Evolutionary conservation across 2,797 vertebrate species (phyloP).

Genomic region (Enteromius treurensis): DNA sequence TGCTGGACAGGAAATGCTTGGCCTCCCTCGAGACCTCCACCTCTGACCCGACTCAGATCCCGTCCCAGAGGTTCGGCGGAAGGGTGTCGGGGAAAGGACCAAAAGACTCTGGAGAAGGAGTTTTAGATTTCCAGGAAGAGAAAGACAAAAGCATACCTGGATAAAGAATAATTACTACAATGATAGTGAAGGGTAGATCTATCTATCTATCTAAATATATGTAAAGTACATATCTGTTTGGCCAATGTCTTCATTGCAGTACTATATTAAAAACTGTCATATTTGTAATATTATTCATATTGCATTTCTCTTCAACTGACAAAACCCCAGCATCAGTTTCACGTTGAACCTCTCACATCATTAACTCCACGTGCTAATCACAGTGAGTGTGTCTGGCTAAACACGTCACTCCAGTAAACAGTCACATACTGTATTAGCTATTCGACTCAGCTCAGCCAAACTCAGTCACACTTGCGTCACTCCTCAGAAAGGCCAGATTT

Average conservation of each 20-base stretch:
- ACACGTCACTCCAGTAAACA: not conserved
- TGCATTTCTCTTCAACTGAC: not conserved
- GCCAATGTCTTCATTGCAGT: not conserved
- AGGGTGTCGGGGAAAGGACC: conserved; percentile 15
- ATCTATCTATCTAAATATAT: not conserved
- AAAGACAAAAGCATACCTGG: conserved; percentile 3
- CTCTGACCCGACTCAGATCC: conserved; percentile 29
- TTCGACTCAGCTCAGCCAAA: conserved; percentile 11
- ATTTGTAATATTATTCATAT: not conserved
- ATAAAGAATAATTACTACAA: not conserved
- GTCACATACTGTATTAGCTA: conserved; percentile 30
- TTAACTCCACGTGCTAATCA: conserved; percentile 11
- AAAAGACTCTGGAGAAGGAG: conserved; percentile 12
- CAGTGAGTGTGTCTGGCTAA: not conserved
- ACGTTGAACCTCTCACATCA: not conserved
- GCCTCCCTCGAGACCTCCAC: conserved; percentile 28
- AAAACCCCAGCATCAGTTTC: not conserved
- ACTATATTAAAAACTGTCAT: too few relatives aligned
- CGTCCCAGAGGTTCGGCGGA: conserved; percentile 3
- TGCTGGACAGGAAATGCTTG: conserved; percentile 35
- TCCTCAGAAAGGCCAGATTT: not conserved
- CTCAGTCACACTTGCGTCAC: conserved; percentile 38
- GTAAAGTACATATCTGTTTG: not conserved
- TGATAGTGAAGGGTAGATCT: not conserved
- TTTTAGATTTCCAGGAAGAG: conserved; percentile 32